A percentile compares a stretch with the other conserved stretches of the same genome.
phyloP scores from a whole-genome alignment of 2,888 invertebrate species.

The Neria commutata region DNA sequence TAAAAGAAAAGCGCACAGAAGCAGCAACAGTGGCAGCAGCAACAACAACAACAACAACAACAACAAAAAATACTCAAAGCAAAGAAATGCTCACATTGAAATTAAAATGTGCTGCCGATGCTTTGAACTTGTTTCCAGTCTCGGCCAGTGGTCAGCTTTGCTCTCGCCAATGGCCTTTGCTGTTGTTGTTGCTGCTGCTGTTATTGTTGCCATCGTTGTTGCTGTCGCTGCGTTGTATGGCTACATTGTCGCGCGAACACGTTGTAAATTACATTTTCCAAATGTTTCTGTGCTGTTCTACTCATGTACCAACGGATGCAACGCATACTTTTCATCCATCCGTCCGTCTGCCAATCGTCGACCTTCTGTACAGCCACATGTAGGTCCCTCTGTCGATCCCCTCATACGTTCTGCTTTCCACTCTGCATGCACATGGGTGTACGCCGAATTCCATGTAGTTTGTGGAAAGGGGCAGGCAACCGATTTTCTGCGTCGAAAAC shows the following conservation, averaged over 20 bases:
- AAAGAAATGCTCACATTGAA: constrained; percentile 42
- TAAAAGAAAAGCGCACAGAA: constrained; percentile 3
- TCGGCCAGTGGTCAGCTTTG: too few species aligned
- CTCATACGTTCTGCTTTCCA: not conserved
- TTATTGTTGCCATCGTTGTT: constrained; percentile 10
- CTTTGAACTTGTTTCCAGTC: constrained; percentile 30
- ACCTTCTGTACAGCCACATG: not conserved
- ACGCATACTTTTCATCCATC: not conserved
- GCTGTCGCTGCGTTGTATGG: constrained; percentile 14
- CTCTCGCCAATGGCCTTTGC: constrained; percentile 27
- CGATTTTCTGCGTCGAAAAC: too few species aligned
- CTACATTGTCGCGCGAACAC: constrained; percentile 33
- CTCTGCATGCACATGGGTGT: not conserved
- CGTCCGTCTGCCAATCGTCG: not conserved
- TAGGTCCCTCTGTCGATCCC: constrained; percentile 4
- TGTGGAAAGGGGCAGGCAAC: too few species aligned
- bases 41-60: constrained; percentile 36
- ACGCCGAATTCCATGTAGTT: too few species aligned
- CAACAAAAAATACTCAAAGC: constrained; percentile 31
- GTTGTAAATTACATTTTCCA: constrained; percentile 57
- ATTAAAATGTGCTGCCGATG: constrained; percentile 39
- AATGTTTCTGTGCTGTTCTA: constrained; percentile 52
- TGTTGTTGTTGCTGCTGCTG: constrained; percentile 11
- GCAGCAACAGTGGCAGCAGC: constrained; percentile 3
- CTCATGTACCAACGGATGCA: constrained; percentile 25